Conservation (phyloP, 2,797 vertebrate species). For the Gallinago stenura region DNA sequence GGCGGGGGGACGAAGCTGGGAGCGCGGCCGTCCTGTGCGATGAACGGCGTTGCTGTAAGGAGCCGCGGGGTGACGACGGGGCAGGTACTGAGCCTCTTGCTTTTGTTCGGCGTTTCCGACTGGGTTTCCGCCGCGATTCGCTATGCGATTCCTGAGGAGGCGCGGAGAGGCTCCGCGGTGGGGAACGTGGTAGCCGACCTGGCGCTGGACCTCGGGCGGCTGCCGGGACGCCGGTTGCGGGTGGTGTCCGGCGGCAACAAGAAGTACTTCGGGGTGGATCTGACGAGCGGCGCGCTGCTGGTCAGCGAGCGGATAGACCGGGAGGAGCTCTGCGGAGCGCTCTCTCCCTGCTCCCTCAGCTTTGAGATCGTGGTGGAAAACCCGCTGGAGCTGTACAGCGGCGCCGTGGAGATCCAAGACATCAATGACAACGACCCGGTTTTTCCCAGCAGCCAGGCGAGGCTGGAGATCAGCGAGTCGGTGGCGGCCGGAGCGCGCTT, state of each 20-base stretch:
- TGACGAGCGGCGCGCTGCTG: constrained; percentile 84
- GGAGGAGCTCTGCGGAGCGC: constrained; percentile 83
- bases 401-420: constrained; percentile 84
- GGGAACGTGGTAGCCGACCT: constrained; percentile 87
- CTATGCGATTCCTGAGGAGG: constrained; percentile 89
- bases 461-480: constrained; percentile 82
- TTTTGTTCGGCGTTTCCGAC: constrained; percentile 75
- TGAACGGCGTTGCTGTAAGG: constrained; percentile 75
- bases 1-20: not conserved
- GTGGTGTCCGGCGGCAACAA: constrained; percentile 81
- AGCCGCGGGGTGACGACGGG: constrained; percentile 81
- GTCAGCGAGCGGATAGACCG: constrained; percentile 87
- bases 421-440: constrained; percentile 88
- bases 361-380: constrained; percentile 87
- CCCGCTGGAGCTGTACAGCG: constrained; percentile 85
- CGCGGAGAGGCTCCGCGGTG: constrained; percentile 82
- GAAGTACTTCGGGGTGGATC: constrained; percentile 86
- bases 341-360: constrained; percentile 83
- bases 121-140: constrained; percentile 80
- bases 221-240: constrained; percentile 79
- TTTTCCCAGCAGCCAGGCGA: constrained; percentile 76
- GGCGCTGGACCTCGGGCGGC: constrained; percentile 77
- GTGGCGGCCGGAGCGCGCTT: constrained; percentile 79
- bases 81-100: constrained; percentile 82
- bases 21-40: constrained; percentile 72